phyloP scores from a whole-genome alignment of 2,797 vertebrate genomes.

The Cynopterus sphinx region DNA sequence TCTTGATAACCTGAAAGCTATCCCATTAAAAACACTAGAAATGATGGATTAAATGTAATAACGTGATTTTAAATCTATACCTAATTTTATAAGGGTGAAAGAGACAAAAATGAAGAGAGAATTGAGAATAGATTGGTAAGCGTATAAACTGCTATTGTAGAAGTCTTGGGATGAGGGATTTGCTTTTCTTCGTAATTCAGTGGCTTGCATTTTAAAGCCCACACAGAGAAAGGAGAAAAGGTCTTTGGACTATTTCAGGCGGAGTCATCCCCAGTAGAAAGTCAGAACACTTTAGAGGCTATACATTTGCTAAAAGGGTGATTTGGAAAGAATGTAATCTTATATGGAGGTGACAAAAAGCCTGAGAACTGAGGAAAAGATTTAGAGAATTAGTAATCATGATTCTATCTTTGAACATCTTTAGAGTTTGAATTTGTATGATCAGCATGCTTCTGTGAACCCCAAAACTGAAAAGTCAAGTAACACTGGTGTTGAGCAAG shows the following conservation, averaged over 20 bases:
- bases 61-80: background rate
- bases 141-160: background rate
- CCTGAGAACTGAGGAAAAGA: background rate
- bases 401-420: background rate
- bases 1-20: background rate
- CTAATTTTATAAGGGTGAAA: background rate
- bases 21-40: background rate
- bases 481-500: background rate
- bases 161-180: background rate
- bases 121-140: background rate
- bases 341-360: background rate
- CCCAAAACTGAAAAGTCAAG: background rate
- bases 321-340: background rate
- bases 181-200: background rate
- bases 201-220: background rate
- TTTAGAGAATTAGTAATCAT: background rate
- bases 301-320: background rate
- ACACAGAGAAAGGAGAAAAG: background rate
- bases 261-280: background rate
- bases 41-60: background rate
- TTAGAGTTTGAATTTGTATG: constrained; percentile 11
- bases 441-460: background rate
- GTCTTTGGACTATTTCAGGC: background rate
- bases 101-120: background rate
- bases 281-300: background rate